A percentile compares a stretch with the other conserved stretches of the same genome.
These are phyloP conservation scores for Hyphantria cunea DNA, from an alignment of 1,140 invertebrate genomes.

Conservation along the genomic window DNA sequence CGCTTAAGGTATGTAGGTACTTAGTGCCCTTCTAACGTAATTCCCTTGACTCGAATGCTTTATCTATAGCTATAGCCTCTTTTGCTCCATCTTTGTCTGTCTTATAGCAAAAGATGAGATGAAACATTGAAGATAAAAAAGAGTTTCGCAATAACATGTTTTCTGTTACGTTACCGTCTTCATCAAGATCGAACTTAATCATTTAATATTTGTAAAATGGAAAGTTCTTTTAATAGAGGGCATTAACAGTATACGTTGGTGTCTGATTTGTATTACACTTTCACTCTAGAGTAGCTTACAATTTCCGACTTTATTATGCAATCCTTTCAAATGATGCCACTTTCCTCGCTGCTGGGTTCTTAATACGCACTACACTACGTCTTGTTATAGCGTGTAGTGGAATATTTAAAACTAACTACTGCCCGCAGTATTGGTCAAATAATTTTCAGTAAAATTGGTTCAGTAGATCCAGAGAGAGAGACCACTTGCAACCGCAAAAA, in stretches of 20 bases:
- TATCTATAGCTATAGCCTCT: slow-evolving; percentile 10
- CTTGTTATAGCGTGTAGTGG: too few species aligned
- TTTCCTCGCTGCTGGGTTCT: too few species aligned
- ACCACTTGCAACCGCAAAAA: too few species aligned
- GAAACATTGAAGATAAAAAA: slow-evolving; percentile 17
- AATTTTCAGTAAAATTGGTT: too few species aligned
- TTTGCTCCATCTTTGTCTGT: slow-evolving; percentile 11
- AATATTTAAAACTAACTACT: too few species aligned
- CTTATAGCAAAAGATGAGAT: slow-evolving; percentile 3
- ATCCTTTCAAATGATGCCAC: too few species aligned
- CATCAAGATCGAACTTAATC: neutral
- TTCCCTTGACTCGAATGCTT: slow-evolving; percentile 26
- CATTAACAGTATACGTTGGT: neutral
- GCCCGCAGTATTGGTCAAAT: too few species aligned
- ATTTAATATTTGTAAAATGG: neutral
- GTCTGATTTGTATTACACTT: neutral
- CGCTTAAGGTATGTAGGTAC: neutral
- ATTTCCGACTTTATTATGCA: neutral
- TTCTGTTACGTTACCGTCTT: slow-evolving; percentile 1
- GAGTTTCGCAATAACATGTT: slow-evolving; percentile 21
- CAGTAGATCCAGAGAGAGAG: too few species aligned
- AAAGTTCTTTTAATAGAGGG: neutral
- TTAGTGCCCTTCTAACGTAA: slow-evolving; percentile 9
- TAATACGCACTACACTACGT: too few species aligned
- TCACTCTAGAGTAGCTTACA: neutral